Conservation (phyloP, 2,888 invertebrate species). For the Palloptera scutellata region DNA sequence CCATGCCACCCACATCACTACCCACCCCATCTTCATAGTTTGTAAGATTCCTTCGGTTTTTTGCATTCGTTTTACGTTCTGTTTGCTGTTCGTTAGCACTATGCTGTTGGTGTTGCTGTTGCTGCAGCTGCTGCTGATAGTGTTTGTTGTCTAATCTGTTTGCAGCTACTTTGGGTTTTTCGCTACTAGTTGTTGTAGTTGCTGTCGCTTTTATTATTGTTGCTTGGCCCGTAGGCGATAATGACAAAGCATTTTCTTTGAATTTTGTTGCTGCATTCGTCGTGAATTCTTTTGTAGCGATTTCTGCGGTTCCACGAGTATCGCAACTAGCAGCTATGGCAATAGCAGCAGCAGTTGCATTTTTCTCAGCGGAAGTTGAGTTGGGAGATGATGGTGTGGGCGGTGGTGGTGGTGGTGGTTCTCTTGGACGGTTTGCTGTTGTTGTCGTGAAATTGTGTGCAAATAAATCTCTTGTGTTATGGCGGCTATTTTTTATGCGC, state of each 20-base stretch:
- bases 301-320: slow-evolving; percentile 17
- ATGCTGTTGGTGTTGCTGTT: slow-evolving; percentile 66
- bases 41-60: slow-evolving; percentile 18
- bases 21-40: not conserved
- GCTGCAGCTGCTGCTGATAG: slow-evolving; percentile 47
- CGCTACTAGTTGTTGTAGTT: not conserved
- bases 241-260: slow-evolving; percentile 23
- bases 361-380: slow-evolving; percentile 16
- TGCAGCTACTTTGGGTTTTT: slow-evolving; percentile 18
- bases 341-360: slow-evolving; percentile 20
- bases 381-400: slow-evolving; percentile 51
- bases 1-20: not conserved
- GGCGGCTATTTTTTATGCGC: slow-evolving; percentile 71
- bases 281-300: slow-evolving; percentile 28
- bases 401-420: slow-evolving; percentile 66
- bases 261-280: slow-evolving; percentile 27
- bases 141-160: slow-evolving; percentile 49
- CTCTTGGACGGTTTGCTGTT: slow-evolving; percentile 60
- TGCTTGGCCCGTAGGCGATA: slow-evolving; percentile 29
- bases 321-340: slow-evolving; percentile 26
- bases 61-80: not conserved
- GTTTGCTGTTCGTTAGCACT: slow-evolving; percentile 6
- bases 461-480: slow-evolving; percentile 72
- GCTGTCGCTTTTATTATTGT: slow-evolving; percentile 12
- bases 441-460: slow-evolving; percentile 50